Base-by-base conservation (phyloP, 2,888 invertebrate genomes). In the Rhagonycha fulva region DNA sequence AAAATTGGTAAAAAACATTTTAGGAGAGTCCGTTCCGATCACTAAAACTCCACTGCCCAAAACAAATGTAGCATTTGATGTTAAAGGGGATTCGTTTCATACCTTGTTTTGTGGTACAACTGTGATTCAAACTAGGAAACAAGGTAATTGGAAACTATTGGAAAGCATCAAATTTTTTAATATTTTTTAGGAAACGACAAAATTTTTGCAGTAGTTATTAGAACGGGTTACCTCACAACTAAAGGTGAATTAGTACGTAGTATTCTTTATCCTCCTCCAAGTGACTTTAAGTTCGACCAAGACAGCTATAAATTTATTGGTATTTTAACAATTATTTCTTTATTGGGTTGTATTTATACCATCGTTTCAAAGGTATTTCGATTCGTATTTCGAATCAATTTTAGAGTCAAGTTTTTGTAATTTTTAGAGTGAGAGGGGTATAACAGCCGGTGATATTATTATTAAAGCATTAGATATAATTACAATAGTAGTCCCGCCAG, bases 401-500 rank as follows among this genome's bases (percentile, higher is more conserved):
- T 14, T 61, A 60, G 47, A 47, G 12, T n/a, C 24, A 62, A 68
- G 9, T 61, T 67, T 74, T 67, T 74, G 26, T 81, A 79, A 70
- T 79, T 84, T 85, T 1, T 84, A 94, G 94, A 89, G 90, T 1
- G 87, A 91, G 80, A 90, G 94, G 24, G 88, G 91, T 0, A 88
- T 94, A 0, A 89, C 91, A 0, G 86, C 90, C 0, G 85, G 91
- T 0, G 93, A 94, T 83, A 93, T 95, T 30, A 89, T 91, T 0
- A 87, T 96, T n/a, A 94, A 97, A 84, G 94, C 96, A 0, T 88
- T 98, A 79, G 98, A 98, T 88, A 92, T 98, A 69, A 94, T 98
- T 78, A 98, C 98, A 0, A 97, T 98, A 75, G 97, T 96, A 60
- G 95, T 98, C 0, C 98, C 98, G 0, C 98, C 98, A 2, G 98